Base-by-base conservation (phyloP, 2,797 vertebrate species). In the Helarctos malayanus region DNA sequence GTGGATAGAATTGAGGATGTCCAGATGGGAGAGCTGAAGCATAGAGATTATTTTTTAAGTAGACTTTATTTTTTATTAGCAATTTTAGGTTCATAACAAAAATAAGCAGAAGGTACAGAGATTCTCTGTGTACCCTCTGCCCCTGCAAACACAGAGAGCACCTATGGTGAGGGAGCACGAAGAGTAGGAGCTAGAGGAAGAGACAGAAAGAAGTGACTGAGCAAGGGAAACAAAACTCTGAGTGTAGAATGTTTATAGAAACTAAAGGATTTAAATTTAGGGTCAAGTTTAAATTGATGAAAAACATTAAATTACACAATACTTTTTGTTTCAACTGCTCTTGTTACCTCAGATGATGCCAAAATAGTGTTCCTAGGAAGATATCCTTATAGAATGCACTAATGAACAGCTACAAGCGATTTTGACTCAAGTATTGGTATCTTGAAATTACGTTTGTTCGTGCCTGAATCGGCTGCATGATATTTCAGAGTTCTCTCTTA, bases 41-140 rank as follows among this genome's bases (percentile, higher is more conserved):
- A 29, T 6, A 73, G 57, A 83, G 35, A n/a, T 29, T 19, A 6
- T 47, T 49, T 91, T 52, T 52, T 19, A 59, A 71, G 25, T 32
- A 57, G 27, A 52, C 4, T 35, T 75, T 54, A 13, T 41, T 63
- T 83, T 56, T 41, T 41, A 29, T 47, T 45, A 94, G 19, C 4
- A 63, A 5, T 63, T 95, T 88, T 88, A 80, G 29, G 16, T 65
- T 92, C 78, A 88, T 5, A 65, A 38, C 32, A 73, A 93, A 93
- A 56, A 18, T 87, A 80, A 68, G 16, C 16, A 52, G 59, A 75
- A 75, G 7, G 25, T 59, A 21, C 54, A 80, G 52, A 59, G 35
- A 84, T 88, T 81, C 29, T 23, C 25, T 32, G n/a, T 38, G 41
- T 41, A 56, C 32, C 32, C 6, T 73, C 35, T 57, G 9, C 25